These are phyloP conservation scores for Scopus umbretta DNA, from an alignment of 2,113 vertebrate species.

Conservation along the genomic window DNA sequence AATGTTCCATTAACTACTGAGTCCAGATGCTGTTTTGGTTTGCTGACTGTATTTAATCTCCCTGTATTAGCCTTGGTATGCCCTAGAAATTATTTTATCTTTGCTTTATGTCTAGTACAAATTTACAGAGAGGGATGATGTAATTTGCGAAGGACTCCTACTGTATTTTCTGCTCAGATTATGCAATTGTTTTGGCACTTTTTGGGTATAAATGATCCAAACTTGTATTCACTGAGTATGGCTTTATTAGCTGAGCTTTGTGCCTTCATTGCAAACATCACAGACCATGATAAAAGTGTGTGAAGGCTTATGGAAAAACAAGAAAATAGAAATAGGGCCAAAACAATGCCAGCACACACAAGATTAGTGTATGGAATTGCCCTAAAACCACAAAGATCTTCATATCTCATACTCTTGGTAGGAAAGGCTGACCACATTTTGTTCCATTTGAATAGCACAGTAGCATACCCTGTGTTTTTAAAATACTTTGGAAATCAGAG, in stretches of 20 bases:
- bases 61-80: neutral
- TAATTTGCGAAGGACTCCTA: neutral
- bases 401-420: fast-evolving
- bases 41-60: neutral
- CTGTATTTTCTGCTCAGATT: neutral
- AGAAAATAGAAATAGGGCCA: neutral
- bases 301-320: neutral
- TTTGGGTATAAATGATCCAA: neutral
- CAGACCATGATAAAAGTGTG: neutral
- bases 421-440: neutral
- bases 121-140: neutral
- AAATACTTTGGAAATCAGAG: neutral
- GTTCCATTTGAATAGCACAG: neutral
- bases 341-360: neutral
- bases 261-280: neutral
- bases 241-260: neutral
- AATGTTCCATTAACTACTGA: slow-evolving; percentile 10
- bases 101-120: neutral
- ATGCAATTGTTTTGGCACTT: neutral
- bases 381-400: neutral
- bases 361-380: neutral
- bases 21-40: slow-evolving; percentile 11
- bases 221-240: neutral
- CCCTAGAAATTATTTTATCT: slow-evolving; percentile 3
- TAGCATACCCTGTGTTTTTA: neutral